Evolutionary conservation across 2,797 vertebrate species (phyloP), one percentile per base, ranked within the genome.

Genomic region (Bradypodion pumilum): DNA sequence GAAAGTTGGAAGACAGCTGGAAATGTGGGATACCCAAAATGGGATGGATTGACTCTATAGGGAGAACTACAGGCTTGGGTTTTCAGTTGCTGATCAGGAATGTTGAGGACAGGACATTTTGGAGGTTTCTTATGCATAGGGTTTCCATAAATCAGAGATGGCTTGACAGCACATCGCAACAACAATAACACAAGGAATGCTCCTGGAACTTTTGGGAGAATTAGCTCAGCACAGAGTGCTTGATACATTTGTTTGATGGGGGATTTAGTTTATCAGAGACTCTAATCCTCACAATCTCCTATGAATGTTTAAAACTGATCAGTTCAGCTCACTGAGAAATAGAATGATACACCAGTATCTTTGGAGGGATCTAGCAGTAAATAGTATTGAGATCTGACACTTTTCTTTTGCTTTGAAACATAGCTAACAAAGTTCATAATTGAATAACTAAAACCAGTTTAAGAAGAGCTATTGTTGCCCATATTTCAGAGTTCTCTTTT

Each of bases 331-430:
- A 62, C 1, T 85, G 76, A 73, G 75, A 63, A 6, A 66, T 49
- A 15, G 9, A 46, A 15, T 19, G 29, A 40, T 44, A 56, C 25
- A 9, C 69, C 81, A 49, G 6, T 15, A 1, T 29, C 59, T 90
- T 35, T 73, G 76, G 88, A 37, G 1, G 29, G 49, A 42, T 60
- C 23, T 60, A 44, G 3, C 10, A 78, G 9, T n/a, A n/a, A n/a
- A 83, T 87, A 32, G 32, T 77, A 46, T 87, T 89, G 84, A 2
- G 37, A 25, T 35, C 3, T 59, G 7, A 32, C 35, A 32, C 19
- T 35, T 35, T 35, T 32, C 83, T 74, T 80, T 83, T 90, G 15
- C 80, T 85, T n/a, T n/a, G 85, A 65, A 81, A 87, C 78, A 44
- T 8, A 69, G 84, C 15, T 3, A 16, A 9, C 52, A 75, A n/a